Percentiles rank a stretch among this genome's conserved stretches.
Evolutionary conservation across 2,113 vertebrate species (phyloP).

Genomic region (Poicephalus meyeri): DNA sequence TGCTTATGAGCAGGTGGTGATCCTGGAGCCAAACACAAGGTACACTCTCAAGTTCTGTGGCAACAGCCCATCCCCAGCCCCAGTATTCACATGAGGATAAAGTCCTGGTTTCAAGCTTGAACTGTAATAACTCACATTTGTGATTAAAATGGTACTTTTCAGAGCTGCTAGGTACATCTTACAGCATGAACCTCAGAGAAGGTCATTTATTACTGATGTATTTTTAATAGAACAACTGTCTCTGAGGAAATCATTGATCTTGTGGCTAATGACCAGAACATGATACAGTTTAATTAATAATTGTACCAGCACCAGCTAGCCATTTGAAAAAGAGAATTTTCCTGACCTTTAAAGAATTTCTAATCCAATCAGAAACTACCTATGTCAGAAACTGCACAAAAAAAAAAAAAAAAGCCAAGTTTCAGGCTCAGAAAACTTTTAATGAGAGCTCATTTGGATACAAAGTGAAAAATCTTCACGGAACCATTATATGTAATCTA

Average conservation of each 20-base stretch:
- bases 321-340: not conserved
- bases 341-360: not conserved
- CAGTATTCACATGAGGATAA: not conserved
- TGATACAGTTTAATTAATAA: conserved; percentile 36
- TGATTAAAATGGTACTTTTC: not conserved
- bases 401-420: not conserved
- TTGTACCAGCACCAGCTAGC: not conserved
- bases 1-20: not conserved
- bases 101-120: not conserved
- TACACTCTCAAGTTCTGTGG: not conserved
- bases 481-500: not conserved
- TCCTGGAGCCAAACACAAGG: not conserved
- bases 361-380: not conserved
- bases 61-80: not conserved
- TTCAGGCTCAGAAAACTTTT: not conserved
- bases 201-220: conserved; percentile 3
- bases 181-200: not conserved
- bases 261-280: not conserved
- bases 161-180: not conserved
- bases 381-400: not conserved
- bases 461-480: not conserved
- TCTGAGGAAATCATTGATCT: conserved; percentile 32
- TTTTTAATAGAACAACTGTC: conserved; percentile 27
- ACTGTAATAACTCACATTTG: not conserved
- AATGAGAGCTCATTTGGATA: not conserved